Evolutionary conservation across 2,888 invertebrate species (phyloP).

Genomic region (Drosophila meridiana): DNA sequence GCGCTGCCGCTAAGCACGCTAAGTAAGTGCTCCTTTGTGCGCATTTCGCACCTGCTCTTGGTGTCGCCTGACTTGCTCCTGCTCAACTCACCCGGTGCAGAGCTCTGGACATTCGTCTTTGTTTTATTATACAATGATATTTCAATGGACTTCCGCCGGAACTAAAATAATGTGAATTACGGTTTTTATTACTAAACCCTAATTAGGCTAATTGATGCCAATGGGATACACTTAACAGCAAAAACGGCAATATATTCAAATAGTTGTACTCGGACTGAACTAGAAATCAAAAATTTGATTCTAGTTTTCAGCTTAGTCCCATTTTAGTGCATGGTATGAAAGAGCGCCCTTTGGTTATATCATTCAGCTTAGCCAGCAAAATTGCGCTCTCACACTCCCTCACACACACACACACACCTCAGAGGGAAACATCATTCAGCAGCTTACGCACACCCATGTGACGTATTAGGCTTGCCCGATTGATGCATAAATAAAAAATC

Average conservation of each 20-base stretch:
- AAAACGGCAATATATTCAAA: neutral
- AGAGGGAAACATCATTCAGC: constrained; percentile 12
- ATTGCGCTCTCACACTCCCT: constrained; percentile 2
- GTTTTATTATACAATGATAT: neutral
- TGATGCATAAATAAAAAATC: constrained; percentile 78
- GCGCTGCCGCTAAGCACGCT: constrained; percentile 40
- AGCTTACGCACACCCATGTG: constrained; percentile 69
- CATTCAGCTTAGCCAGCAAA: constrained; percentile 34
- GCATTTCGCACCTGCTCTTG: constrained; percentile 66
- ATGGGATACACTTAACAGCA: too few species aligned
- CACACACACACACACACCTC: constrained; percentile 9
- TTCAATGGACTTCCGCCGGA: neutral
- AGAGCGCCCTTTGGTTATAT: constrained; percentile 2
- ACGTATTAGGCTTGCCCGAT: constrained; percentile 65
- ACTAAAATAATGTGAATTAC: too few species aligned
- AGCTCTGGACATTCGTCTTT: neutral
- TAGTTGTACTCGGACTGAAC: neutral
- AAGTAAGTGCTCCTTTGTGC: constrained; percentile 77
- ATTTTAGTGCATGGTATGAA: neutral
- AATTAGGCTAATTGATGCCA: neutral
- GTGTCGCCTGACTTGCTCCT: constrained; percentile 2
- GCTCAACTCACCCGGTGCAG: neutral
- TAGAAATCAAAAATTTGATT: neutral
- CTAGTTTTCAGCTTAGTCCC: neutral
- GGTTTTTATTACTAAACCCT: neutral